Conservation (phyloP, 2,113 vertebrate species). For the Anseranas semipalmata region DNA sequence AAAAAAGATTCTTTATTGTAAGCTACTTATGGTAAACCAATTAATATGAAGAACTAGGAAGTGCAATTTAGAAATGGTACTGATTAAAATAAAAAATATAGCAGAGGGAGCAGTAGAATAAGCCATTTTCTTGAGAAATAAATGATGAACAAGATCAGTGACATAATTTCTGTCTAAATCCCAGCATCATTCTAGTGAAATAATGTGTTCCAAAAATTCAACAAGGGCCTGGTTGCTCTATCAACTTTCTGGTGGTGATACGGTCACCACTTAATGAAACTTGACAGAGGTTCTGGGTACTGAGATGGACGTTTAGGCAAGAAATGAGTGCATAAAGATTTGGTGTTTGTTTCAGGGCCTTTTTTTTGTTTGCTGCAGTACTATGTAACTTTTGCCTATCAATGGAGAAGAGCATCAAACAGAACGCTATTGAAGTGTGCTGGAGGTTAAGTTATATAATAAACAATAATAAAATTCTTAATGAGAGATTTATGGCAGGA, state of each 20-base stretch:
- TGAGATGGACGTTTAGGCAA: not conserved
- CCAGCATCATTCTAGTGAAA: not conserved
- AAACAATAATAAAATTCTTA: not conserved
- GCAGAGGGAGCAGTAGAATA: not conserved
- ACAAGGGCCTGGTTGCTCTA: not conserved
- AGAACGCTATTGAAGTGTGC: not conserved
- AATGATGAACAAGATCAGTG: not conserved
- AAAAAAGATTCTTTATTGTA: not conserved
- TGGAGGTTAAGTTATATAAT: not conserved
- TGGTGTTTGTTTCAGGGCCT: not conserved
- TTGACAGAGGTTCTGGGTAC: not conserved
- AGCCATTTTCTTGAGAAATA: not conserved
- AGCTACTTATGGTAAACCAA: not conserved
- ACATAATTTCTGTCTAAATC: not conserved
- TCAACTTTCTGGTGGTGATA: not conserved
- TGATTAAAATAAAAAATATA: not conserved
- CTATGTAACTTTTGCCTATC: not conserved
- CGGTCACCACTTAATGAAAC: not conserved
- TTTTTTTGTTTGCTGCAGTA: not conserved
- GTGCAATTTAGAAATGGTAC: not conserved
- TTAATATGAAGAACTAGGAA: not conserved
- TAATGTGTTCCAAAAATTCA: not conserved
- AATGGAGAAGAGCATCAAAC: not conserved
- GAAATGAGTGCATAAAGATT: not conserved
- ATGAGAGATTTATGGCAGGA: not conserved